A percentile compares a stretch with the other conserved stretches of the same genome.
phyloP scores from a whole-genome alignment of 2,797 vertebrate genomes.

The Micropoecilia bifurca region DNA sequence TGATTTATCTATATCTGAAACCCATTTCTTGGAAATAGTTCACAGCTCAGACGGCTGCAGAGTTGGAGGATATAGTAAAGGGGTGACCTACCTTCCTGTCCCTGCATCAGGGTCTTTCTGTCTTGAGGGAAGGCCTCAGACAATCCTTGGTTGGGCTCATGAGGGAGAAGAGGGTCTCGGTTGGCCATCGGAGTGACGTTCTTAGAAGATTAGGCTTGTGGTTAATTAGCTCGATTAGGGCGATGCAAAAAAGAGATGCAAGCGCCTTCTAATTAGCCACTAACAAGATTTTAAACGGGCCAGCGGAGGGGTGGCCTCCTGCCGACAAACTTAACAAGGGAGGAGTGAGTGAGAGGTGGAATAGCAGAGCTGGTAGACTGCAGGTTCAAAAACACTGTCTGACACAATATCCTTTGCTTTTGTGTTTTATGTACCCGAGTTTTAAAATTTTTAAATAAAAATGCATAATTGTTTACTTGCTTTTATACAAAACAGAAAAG shows the following conservation, averaged over 20 bases:
- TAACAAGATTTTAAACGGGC: slow-evolving; percentile 85
- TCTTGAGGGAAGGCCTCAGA: slow-evolving; percentile 71
- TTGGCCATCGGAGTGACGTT: slow-evolving; percentile 74
- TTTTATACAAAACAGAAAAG: background rate
- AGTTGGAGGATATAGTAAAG: slow-evolving; percentile 35
- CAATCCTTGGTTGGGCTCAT: slow-evolving; percentile 69
- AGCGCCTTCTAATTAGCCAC: slow-evolving; percentile 83
- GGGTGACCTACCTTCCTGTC: slow-evolving; percentile 72
- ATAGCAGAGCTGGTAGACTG: slow-evolving; percentile 47
- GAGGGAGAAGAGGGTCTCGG: slow-evolving; percentile 64
- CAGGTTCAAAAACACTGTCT: slow-evolving; percentile 49
- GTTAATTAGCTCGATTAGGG: slow-evolving; percentile 83
- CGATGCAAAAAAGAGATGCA: slow-evolving; percentile 75
- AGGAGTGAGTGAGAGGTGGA: slow-evolving; percentile 61
- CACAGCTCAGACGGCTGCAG: slow-evolving; percentile 39
- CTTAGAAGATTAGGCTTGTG: slow-evolving; percentile 79
- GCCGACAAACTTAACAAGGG: slow-evolving; percentile 68
- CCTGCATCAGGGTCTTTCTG: slow-evolving; percentile 64
- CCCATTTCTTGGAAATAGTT: slow-evolving; percentile 64
- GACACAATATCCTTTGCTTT: slow-evolving; percentile 19
- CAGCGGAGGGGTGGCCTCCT: slow-evolving; percentile 78
- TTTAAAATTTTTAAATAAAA: background rate
- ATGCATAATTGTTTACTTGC: no score
- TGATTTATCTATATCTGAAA: slow-evolving; percentile 44
- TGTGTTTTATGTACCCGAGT: background rate